Percentiles rank a stretch among this genome's conserved stretches.
phyloP scores from a whole-genome alignment of 1,140 invertebrate genomes.

The Sweltsa coloradensis region DNA sequence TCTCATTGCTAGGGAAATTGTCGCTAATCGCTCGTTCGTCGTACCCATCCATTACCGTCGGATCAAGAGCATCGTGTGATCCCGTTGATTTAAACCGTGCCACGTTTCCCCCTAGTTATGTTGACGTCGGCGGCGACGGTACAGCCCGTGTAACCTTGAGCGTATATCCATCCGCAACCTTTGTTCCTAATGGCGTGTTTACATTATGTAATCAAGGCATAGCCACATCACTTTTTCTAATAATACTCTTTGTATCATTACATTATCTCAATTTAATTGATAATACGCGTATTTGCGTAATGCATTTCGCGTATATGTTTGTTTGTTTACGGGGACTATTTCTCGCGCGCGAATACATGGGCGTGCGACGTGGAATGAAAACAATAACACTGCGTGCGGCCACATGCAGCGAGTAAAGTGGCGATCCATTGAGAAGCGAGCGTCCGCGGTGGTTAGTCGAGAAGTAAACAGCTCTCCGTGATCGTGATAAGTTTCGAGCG shows the following conservation, averaged over 20 bases:
- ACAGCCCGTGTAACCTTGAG: conserved; percentile 21
- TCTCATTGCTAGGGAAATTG: too few relatives aligned
- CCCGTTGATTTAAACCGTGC: too few relatives aligned
- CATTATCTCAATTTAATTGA: not conserved
- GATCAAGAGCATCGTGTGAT: too few relatives aligned
- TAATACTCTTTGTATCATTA: not conserved
- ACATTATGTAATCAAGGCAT: conserved; percentile 3
- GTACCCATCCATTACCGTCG: too few relatives aligned
- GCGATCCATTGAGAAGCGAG: too few relatives aligned
- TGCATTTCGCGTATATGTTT: not conserved
- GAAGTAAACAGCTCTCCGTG: too few relatives aligned
- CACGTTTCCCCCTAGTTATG: conserved; percentile 2
- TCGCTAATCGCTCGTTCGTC: too few relatives aligned
- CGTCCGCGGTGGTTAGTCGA: too few relatives aligned
- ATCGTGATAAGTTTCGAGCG: too few relatives aligned
- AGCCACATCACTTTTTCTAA: not conserved
- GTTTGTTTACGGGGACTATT: conserved; percentile 18
- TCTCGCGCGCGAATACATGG: conserved; percentile 9
- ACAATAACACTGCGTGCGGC: conserved; percentile 22
- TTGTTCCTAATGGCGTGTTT: conserved; percentile 17
- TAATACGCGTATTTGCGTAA: not conserved
- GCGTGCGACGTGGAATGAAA: conserved; percentile 15
- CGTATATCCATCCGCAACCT: conserved; percentile 18
- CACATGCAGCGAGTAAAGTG: too few relatives aligned
- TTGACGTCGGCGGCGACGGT: conserved; percentile 14